phyloP scores from a whole-genome alignment of 2,797 vertebrate species.

The Glyptemys insculpta region DNA sequence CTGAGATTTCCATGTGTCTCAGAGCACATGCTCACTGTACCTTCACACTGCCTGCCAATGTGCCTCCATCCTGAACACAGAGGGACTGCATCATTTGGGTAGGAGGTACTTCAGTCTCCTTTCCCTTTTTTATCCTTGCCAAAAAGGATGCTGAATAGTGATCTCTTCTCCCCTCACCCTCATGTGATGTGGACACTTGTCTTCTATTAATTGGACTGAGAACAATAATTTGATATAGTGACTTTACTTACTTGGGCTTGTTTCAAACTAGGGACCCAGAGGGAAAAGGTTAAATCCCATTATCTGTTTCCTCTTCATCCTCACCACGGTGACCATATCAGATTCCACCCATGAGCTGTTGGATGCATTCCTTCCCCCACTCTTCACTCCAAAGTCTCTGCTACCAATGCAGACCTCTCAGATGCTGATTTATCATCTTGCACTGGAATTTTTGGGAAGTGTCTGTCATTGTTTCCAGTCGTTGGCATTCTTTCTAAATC shows the following conservation, averaged over 20 bases:
- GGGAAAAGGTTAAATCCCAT: background rate
- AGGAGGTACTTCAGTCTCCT: background rate
- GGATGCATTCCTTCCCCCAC: fast-evolving
- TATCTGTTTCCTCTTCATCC: background rate
- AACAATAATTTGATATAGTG: background rate
- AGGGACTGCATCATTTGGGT: background rate
- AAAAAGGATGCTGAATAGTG: background rate
- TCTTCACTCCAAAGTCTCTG: background rate
- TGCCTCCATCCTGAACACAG: background rate
- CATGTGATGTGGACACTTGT: background rate
- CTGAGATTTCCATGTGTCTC: background rate
- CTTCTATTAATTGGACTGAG: background rate
- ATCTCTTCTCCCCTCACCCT: background rate
- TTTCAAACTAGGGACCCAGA: background rate
- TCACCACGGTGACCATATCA: background rate
- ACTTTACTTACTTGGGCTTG: background rate
- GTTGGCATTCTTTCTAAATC: constrained; percentile 63
- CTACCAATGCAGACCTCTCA: background rate
- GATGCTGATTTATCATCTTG: background rate
- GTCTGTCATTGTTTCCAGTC: constrained; percentile 47
- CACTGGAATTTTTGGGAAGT: background rate
- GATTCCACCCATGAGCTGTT: fast-evolving
- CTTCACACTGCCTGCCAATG: background rate
- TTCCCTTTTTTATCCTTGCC: background rate
- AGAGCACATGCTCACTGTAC: background rate